Base-by-base conservation (phyloP, 2,888 invertebrate species). In the Ophion ventricosus region DNA sequence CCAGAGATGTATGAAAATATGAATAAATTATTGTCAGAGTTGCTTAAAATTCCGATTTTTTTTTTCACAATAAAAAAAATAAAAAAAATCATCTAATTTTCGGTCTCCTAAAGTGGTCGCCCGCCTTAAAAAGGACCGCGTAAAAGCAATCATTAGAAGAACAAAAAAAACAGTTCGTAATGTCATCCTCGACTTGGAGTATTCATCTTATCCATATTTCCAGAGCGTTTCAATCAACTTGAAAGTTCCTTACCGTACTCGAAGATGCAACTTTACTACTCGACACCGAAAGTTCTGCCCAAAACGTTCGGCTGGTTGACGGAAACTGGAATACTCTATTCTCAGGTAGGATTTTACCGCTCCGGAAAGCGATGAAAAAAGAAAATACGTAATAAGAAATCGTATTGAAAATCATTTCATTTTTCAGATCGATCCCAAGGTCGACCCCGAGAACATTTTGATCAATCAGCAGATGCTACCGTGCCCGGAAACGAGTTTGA, bases 301-400 rank as follows among this genome's bases (percentile, higher is more conserved):
- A 96, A 96, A 90, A 95, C 96, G 2, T 97, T 98, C 94, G 98
- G 97, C 0, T 98, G 98, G 98, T 94, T 98, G 89, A 97, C 97
- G 23, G 97, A 97, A 88, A 96, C 96, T 35, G 98, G 98, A 10
- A 95, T 98, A 87, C 96, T 96, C 88, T 96, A 96, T 94, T 97
- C 97, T 59, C 95, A 97, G 94, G 97, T 98, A 92, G 76, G 49
- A 81, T 49, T 35, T 29, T 1, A 20, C 2, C 25, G 54, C n/a
- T 20, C 10, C 26, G 20, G 23, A 49, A 69, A 11, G 11, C n/a
- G n/a, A 26, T 26, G 26, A 54, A 17, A 8, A 69, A 57, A 59
- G 5, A 0, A 26, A 40, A 61, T 23, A 26, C 0, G 8, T 23
- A n/a, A n/a, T 23, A 8, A n/a, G 49, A 25, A 10, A 3, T 20